Evolutionary conservation across 2,888 invertebrate genomes (phyloP).

Genomic region (Mythimna vitellina): DNA sequence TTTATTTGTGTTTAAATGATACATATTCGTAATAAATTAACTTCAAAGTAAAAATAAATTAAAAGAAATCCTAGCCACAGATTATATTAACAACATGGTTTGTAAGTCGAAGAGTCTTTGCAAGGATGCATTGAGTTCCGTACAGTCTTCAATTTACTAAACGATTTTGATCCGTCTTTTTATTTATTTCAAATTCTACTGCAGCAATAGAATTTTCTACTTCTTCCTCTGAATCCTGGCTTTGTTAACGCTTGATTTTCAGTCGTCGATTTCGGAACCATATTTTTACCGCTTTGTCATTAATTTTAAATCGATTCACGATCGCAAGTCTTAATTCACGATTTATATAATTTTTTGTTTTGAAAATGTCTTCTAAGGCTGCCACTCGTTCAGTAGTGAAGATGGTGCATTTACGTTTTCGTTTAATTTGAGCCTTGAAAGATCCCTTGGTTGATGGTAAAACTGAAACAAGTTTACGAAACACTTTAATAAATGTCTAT

Average conservation of each 20-base stretch:
- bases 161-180: conserved; percentile 70
- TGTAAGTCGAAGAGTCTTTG: conserved; percentile 69
- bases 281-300: conserved; percentile 94
- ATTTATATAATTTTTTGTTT: conserved; percentile 92
- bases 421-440: conserved; percentile 70
- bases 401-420: conserved; percentile 93
- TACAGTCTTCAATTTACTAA: conserved; percentile 54
- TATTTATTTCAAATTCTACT: conserved; percentile 73
- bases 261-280: conserved; percentile 95
- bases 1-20: too few species aligned
- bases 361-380: conserved; percentile 93
- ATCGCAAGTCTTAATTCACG: conserved; percentile 93
- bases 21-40: too few species aligned
- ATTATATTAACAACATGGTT: neutral
- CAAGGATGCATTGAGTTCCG: conserved; percentile 64
- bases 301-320: conserved; percentile 90
- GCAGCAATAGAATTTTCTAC: neutral
- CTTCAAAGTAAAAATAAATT: too few species aligned
- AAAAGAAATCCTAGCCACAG: too few species aligned
- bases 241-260: conserved; percentile 87
- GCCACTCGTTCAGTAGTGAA: conserved; percentile 94
- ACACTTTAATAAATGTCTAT: neutral
- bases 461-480: conserved; percentile 52
- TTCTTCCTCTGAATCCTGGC: conserved; percentile 72
- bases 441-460: conserved; percentile 57